Evolutionary conservation across 1,140 invertebrate genomes (phyloP).

Genomic region (Diorhabda carinulata): DNA sequence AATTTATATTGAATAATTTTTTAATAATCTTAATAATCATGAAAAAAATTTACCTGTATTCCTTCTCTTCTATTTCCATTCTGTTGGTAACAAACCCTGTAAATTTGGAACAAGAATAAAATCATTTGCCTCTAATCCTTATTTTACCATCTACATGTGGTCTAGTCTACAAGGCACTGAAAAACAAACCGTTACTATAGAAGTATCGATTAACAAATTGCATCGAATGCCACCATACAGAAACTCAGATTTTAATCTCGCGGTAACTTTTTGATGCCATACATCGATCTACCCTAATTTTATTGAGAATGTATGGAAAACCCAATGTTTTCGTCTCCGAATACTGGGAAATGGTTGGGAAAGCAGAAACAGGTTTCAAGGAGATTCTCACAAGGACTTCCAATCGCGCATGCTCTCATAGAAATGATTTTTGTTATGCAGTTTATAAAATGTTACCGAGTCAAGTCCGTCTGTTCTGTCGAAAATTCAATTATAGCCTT

Average conservation of each 20-base stretch:
- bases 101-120: neutral
- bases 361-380: neutral
- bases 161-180: neutral
- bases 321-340: neutral
- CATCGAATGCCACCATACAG: neutral
- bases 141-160: neutral
- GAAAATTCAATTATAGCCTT: no score
- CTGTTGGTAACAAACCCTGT: constrained; percentile 19
- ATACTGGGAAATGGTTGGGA: constrained; percentile 1
- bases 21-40: neutral
- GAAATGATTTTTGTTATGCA: neutral
- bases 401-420: neutral
- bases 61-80: constrained; percentile 34
- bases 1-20: no score
- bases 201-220: constrained; percentile 1
- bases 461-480: no score
- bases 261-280: neutral
- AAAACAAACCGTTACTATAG: neutral
- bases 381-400: neutral
- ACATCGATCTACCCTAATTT: neutral
- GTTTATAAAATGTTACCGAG: no score
- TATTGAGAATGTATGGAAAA: constrained; percentile 1
- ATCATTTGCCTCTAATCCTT: neutral
- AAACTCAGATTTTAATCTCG: neutral
- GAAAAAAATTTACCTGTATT: constrained; percentile 30